Evolutionary conservation across 2,113 vertebrate genomes (phyloP).

Genomic region (Bos javanicus): DNA sequence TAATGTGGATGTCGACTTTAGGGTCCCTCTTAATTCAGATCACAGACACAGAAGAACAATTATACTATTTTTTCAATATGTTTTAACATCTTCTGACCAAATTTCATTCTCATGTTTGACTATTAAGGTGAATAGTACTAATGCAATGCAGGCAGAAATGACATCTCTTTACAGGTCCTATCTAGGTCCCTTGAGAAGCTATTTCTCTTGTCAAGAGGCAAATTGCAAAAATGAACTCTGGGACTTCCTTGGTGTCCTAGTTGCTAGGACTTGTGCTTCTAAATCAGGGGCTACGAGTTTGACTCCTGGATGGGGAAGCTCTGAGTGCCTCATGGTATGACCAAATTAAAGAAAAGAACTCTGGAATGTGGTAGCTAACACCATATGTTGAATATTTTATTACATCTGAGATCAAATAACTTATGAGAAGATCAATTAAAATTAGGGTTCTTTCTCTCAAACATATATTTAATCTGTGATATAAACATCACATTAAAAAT

Average conservation of each 20-base stretch:
- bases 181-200: not conserved
- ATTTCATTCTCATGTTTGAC: not conserved
- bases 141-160: not conserved
- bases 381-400: not conserved
- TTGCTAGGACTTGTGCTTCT: not conserved
- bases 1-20: not conserved
- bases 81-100: not conserved
- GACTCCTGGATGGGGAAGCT: fast-evolving
- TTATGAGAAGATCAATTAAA: not conserved
- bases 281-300: fast-evolving
- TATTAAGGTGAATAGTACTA: not conserved
- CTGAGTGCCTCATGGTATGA: not conserved
- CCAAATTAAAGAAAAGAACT: not conserved
- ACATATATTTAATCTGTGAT: not conserved
- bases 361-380: not conserved
- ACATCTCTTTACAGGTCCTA: not conserved
- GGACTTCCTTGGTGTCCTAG: not conserved
- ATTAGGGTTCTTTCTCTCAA: not conserved
- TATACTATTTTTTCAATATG: not conserved
- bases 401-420: not conserved
- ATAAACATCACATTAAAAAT: not conserved
- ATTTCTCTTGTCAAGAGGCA: not conserved
- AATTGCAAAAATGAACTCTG: not conserved
- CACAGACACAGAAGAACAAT: not conserved
- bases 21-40: not conserved